Evolutionary conservation across 2,888 invertebrate species (phyloP).

Genomic region (Melikaiella ostensackeni): DNA sequence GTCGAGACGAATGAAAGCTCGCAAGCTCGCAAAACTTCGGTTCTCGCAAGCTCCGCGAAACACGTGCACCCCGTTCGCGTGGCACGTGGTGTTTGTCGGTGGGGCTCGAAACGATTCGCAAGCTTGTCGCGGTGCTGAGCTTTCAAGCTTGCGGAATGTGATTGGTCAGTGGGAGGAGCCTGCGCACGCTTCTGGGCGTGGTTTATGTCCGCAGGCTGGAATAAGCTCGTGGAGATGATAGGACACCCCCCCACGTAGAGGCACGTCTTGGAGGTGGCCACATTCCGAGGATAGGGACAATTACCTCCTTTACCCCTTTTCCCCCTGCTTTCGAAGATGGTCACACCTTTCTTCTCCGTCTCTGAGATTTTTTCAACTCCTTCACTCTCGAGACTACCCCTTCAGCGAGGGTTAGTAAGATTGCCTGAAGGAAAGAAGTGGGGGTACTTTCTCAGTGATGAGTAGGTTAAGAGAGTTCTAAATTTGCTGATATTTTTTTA

Average conservation of each 20-base stretch:
- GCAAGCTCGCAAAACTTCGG: constrained; percentile 49
- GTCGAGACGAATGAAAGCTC: constrained; percentile 34
- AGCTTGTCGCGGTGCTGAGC: constrained; percentile 64
- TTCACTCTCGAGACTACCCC: constrained; percentile 7
- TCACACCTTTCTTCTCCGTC: constrained; percentile 47
- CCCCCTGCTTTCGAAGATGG: constrained; percentile 42
- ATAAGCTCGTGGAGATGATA: constrained; percentile 71
- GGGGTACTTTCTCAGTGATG: neutral
- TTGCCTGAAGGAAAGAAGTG: neutral
- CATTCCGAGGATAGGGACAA: constrained; percentile 52
- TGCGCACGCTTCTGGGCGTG: constrained; percentile 75
- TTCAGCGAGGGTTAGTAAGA: neutral
- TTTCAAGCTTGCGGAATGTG: constrained; percentile 68
- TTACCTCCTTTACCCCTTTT: constrained; percentile 43
- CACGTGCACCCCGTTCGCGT: constrained; percentile 75
- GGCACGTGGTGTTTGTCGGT: constrained; percentile 75
- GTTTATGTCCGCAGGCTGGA: constrained; percentile 70
- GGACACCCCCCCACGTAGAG: constrained; percentile 65
- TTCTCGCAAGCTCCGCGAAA: constrained; percentile 61
- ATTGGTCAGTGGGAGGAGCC: constrained; percentile 74
- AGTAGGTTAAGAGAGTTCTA: neutral
- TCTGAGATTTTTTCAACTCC: constrained; percentile 27
- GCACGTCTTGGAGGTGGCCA: constrained; percentile 72
- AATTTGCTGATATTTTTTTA: too few relatives aligned
- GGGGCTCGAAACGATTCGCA: constrained; percentile 67